These are phyloP conservation scores for Prosopocoilus inquinatus DNA, from an alignment of 2,888 invertebrate species.

Conservation along the genomic window DNA sequence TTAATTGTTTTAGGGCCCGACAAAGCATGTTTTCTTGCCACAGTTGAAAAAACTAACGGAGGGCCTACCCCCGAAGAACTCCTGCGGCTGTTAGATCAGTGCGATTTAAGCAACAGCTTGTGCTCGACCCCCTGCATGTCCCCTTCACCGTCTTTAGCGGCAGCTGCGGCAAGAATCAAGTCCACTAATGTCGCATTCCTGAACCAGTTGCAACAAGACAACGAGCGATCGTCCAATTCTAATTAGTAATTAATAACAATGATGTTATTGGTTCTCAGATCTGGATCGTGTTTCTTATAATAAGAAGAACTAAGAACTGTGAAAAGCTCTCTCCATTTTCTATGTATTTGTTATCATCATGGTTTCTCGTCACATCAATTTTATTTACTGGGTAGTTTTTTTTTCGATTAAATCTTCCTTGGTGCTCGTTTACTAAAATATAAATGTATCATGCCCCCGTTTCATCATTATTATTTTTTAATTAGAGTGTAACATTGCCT, in stretches of 20 bases:
- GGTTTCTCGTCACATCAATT: no score
- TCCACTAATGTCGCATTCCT: constrained; percentile 64
- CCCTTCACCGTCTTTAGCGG: constrained; percentile 61
- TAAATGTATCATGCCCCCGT: no score
- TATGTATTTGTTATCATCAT: no score
- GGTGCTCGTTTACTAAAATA: no score
- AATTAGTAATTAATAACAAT: constrained; percentile 13
- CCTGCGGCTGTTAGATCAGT: constrained; percentile 86
- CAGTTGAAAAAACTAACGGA: constrained; percentile 65
- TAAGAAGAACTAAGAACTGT: no score
- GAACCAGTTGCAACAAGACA: constrained; percentile 53
- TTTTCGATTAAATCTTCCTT: no score
- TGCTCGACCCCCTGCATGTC: constrained; percentile 79
- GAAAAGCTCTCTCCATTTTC: no score
- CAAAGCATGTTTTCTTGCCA: constrained; percentile 10
- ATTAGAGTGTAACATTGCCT: no score
- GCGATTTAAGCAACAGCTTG: constrained; percentile 83
- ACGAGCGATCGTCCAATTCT: constrained; percentile 28
- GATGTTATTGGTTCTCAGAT: no score
- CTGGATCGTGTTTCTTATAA: no score
- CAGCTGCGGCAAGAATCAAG: constrained; percentile 55
- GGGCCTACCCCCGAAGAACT: constrained; percentile 94
- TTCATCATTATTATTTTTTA: no score
- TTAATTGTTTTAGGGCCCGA: not conserved
- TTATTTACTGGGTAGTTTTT: no score